These are phyloP conservation scores for Arothron firmamentum DNA, from an alignment of 2,113 vertebrate genomes.

Conservation along the genomic window DNA sequence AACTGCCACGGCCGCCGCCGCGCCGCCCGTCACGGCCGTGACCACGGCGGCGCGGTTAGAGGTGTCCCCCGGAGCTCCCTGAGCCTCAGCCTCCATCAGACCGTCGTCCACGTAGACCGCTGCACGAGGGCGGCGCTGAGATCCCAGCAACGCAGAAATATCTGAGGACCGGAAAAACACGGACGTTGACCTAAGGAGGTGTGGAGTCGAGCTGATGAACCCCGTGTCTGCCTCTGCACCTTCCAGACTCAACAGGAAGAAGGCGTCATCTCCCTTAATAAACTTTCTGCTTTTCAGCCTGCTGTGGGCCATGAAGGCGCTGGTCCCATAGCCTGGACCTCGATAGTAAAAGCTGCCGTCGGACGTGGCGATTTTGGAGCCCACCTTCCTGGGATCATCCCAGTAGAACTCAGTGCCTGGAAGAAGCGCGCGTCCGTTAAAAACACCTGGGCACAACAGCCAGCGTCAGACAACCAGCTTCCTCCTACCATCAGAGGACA, in stretches of 20 bases:
- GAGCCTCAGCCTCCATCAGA: slow-evolving; percentile 45
- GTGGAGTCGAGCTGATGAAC: too few species aligned
- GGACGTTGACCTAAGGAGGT: neutral
- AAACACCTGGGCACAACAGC: too few species aligned
- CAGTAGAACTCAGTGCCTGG: slow-evolving; percentile 65
- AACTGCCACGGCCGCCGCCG: slow-evolving; percentile 62
- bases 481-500: slow-evolving; percentile 65
- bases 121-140: slow-evolving; percentile 28
- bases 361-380: slow-evolving; percentile 53
- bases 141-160: slow-evolving; percentile 71
- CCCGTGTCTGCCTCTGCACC: slow-evolving; percentile 59
- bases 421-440: too few species aligned
- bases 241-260: slow-evolving; percentile 81
- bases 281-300: slow-evolving; percentile 80
- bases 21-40: slow-evolving; percentile 55
- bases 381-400: slow-evolving; percentile 83
- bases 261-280: slow-evolving; percentile 80
- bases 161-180: slow-evolving; percentile 63
- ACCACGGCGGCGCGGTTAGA: slow-evolving; percentile 46
- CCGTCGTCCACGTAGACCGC: neutral
- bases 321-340: slow-evolving; percentile 71
- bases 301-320: slow-evolving; percentile 74
- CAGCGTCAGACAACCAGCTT: too few species aligned
- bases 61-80: neutral
- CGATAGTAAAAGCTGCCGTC: slow-evolving; percentile 79